Evolutionary conservation across 2,797 vertebrate genomes (phyloP), one percentile per base, ranked within the genome.

Genomic region (Pseudomugil gertrudae): DNA sequence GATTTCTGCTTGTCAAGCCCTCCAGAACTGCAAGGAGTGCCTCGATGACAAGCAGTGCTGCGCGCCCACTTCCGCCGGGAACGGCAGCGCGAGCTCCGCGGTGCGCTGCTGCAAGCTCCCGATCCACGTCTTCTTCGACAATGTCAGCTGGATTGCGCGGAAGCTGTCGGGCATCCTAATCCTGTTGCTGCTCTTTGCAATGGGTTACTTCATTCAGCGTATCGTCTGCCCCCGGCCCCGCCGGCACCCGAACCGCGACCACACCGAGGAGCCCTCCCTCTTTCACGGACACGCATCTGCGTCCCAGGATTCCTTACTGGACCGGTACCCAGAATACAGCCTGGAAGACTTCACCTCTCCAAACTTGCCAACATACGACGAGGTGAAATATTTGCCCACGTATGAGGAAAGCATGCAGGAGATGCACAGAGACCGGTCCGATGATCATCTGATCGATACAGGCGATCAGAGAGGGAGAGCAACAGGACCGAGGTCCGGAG

Each of bases 121-220:
- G 52, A 93, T 94, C 67, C 95, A 96, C 85, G 84, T 95, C 26
- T 96, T 97, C 87, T 94, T 96, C 71, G 95, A 96, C 91, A 95
- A 94, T 75, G 94, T 96, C 32, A 94, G 95, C 87, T 96, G 96
- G 97, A 89, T 97, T 27, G 95, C 95, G 50, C 92, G 96, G 65
- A 97, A 96, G 89, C 94, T 98, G 60, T 98, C 96, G 0, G 96
- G 96, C 57, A 94, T 98, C 72, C 94, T 98, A 54, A 96, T 98
- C 84, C 92, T 98, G 76, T 77, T 97, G 19, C 93, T 97, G 66
- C 95, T 98, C 65, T 95, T 98, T 68, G 96, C 95, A 78, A 95
- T 97, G 92, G 97, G 97, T 51, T 98, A 97, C 89, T 96, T 96
- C 79, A 94, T 98, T 74, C 97, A 96, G 91, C 91, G 96, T 57